These are phyloP conservation scores for Clupea harengus DNA, from an alignment of 2,113 vertebrate species.

Conservation along the genomic window DNA sequence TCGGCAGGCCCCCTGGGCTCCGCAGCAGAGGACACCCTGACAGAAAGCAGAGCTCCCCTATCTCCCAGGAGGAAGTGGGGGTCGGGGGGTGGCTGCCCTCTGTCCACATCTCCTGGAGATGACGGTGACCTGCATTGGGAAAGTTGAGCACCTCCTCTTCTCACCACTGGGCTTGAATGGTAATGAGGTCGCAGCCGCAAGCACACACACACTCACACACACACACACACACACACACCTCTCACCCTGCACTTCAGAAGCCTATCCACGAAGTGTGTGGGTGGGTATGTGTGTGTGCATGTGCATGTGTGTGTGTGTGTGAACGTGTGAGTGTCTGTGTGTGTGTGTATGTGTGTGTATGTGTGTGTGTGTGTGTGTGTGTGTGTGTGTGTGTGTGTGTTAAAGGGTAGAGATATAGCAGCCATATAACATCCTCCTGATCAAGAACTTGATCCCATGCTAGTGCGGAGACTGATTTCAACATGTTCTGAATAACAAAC, in stretches of 20 bases:
- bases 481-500: neutral
- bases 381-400: neutral
- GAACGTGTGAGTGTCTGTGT: neutral
- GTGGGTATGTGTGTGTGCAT: constrained; percentile 22
- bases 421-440: neutral
- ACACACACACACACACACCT: constrained; percentile 6
- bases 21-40: constrained; percentile 77
- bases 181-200: constrained; percentile 64
- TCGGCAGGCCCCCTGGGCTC: constrained; percentile 70
- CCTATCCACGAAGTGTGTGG: constrained; percentile 15
- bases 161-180: constrained; percentile 67
- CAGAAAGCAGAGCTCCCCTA: constrained; percentile 86
- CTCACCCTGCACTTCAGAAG: constrained; percentile 46
- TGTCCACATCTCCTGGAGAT: constrained; percentile 42
- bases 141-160: constrained; percentile 62
- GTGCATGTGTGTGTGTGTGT: neutral
- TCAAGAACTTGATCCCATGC: neutral
- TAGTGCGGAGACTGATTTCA: neutral
- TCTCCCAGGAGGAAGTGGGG: constrained; percentile 76
- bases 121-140: constrained; percentile 66
- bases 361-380: constrained; percentile 6
- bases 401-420: neutral
- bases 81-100: constrained; percentile 61
- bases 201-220: constrained; percentile 25
- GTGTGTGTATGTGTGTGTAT: neutral